Percentiles rank a stretch among this genome's conserved stretches.
These are phyloP conservation scores for Phengaris alcon DNA, from an alignment of 2,888 invertebrate species.

Conservation along the genomic window DNA sequence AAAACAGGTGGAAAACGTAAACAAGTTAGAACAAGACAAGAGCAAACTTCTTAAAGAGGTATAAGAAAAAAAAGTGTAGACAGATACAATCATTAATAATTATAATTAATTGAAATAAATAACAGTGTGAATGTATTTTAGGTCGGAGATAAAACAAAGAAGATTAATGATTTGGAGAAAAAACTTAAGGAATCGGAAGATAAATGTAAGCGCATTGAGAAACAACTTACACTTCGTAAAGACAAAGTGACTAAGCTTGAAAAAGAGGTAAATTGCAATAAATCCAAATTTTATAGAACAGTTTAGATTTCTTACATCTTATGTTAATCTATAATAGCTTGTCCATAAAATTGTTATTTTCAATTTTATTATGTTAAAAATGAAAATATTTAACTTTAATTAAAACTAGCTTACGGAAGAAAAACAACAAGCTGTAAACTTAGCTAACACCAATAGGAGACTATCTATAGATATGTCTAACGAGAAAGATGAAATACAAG, in stretches of 20 bases:
- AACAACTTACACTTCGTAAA: slow-evolving; percentile 74
- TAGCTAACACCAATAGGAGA: slow-evolving; percentile 61
- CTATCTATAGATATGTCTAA: slow-evolving; percentile 66
- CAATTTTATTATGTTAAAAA: background rate
- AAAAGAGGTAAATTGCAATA: slow-evolving; percentile 71
- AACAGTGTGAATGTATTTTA: slow-evolving; percentile 47
- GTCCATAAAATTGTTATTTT: background rate
- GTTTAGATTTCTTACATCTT: background rate
- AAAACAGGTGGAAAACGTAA: slow-evolving; percentile 75
- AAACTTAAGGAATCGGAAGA: slow-evolving; percentile 84
- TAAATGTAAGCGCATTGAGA: slow-evolving; percentile 81
- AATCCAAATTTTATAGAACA: background rate
- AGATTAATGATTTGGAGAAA: slow-evolving; percentile 82
- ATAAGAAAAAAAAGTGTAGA: slow-evolving; percentile 30
- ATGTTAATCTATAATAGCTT: background rate
- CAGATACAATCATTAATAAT: background rate
- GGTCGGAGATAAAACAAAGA: slow-evolving; percentile 82
- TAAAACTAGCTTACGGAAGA: slow-evolving; percentile 71
- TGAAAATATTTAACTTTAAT: slow-evolving; percentile 40
- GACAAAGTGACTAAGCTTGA: slow-evolving; percentile 80
- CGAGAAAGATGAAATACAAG: slow-evolving; percentile 72
- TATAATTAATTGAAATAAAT: slow-evolving; percentile 13
- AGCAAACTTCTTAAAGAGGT: slow-evolving; percentile 81
- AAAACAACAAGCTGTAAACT: slow-evolving; percentile 65
- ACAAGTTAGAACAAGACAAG: slow-evolving; percentile 76